phyloP scores from a whole-genome alignment of 2,888 invertebrate genomes.

The Urechis unicinctus region DNA sequence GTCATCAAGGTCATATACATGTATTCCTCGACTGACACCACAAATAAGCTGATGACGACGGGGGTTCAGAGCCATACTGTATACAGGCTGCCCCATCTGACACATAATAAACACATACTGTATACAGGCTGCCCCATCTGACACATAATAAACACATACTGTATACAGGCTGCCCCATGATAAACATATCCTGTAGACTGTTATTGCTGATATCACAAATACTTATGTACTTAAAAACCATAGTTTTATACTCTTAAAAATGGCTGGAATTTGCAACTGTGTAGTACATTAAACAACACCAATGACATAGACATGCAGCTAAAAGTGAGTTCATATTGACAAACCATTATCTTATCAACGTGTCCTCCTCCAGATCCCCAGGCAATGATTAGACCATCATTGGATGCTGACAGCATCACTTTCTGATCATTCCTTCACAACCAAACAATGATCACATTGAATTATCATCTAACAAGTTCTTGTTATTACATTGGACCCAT shows the following conservation, averaged over 20 bases:
- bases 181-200: conserved; percentile 38
- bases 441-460: too few relatives aligned
- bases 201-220: neutral
- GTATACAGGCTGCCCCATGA: conserved; percentile 42
- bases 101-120: conserved; percentile 28
- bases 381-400: conserved; percentile 42
- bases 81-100: conserved; percentile 44
- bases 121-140: conserved; percentile 46
- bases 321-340: neutral
- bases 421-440: conserved; percentile 29
- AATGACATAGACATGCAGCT: neutral
- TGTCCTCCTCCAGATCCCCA: conserved; percentile 29
- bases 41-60: conserved; percentile 42
- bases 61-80: conserved; percentile 45
- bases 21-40: conserved; percentile 43
- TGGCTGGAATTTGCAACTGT: too few relatives aligned
- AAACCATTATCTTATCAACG: conserved; percentile 13
- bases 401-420: conserved; percentile 44
- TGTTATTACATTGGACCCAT: too few relatives aligned
- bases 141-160: conserved; percentile 27
- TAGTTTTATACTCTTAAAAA: too few relatives aligned
- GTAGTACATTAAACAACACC: too few relatives aligned
- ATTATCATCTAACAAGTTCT: too few relatives aligned
- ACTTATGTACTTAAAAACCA: too few relatives aligned
- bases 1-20: conserved; percentile 42